phyloP scores from a whole-genome alignment of 2,113 vertebrate species.

The Mixornis gularis region DNA sequence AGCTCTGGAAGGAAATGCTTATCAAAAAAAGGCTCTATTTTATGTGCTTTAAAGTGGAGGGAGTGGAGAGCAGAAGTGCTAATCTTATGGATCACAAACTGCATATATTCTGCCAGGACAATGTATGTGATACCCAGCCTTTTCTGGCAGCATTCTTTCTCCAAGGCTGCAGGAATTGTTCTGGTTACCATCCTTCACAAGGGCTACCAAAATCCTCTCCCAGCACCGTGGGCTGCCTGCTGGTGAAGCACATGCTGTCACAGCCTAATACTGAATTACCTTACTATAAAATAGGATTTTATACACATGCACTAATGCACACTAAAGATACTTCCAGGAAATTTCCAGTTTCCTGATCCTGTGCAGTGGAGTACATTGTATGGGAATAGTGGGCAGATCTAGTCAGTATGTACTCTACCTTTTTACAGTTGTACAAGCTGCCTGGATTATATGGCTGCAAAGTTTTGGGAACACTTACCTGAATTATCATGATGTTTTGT shows the following conservation, averaged over 20 bases:
- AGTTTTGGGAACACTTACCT: background rate
- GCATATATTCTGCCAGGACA: background rate
- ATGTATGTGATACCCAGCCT: background rate
- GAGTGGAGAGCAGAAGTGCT: background rate
- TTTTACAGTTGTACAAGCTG: background rate
- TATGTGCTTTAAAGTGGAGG: background rate
- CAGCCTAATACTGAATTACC: background rate
- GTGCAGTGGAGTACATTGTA: background rate
- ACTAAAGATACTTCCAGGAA: background rate
- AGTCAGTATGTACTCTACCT: background rate
- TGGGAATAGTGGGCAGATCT: background rate
- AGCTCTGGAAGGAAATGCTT: constrained; percentile 2
- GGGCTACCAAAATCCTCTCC: background rate
- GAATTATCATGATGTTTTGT: background rate
- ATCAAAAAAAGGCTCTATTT: background rate
- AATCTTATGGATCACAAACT: background rate
- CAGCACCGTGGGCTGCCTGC: background rate
- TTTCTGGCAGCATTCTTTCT: background rate
- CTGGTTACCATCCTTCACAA: background rate
- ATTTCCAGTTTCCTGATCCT: background rate
- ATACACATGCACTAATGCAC: accelerated
- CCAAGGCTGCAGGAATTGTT: background rate
- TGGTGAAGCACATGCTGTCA: accelerated
- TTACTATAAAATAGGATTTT: background rate
- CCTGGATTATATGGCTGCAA: background rate